These are phyloP conservation scores for Alethe castanea DNA, from an alignment of 2,113 vertebrate genomes.

Conservation along the genomic window DNA sequence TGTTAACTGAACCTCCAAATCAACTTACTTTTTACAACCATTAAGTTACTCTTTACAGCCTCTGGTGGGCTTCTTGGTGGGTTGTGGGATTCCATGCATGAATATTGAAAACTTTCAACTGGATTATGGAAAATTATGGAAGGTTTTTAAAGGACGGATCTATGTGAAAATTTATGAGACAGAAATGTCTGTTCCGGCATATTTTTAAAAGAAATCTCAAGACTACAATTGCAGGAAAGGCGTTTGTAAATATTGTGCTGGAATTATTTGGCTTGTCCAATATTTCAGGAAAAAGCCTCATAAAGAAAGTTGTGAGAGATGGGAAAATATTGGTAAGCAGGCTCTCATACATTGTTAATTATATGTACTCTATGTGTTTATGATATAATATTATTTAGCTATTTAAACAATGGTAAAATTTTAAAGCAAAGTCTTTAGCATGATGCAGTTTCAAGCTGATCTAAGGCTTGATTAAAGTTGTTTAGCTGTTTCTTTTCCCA, in stretches of 20 bases:
- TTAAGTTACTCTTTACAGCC: neutral
- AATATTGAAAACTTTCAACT: neutral
- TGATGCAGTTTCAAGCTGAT: neutral
- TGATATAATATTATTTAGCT: neutral
- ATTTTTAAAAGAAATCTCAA: neutral
- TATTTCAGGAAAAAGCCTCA: neutral
- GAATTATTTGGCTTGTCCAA: conserved; percentile 16
- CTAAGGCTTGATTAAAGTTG: neutral
- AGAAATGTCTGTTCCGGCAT: neutral
- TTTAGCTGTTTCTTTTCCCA: too few relatives aligned
- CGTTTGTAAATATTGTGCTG: neutral
- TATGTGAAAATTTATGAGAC: neutral
- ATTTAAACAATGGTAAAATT: neutral
- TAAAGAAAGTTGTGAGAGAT: neutral
- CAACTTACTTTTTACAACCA: neutral
- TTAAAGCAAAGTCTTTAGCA: neutral
- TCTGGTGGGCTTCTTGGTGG: too few relatives aligned
- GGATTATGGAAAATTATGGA: neutral
- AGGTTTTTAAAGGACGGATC: neutral
- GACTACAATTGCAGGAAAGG: neutral
- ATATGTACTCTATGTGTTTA: neutral
- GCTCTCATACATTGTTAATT: neutral
- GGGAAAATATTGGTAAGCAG: neutral
- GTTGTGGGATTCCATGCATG: neutral
- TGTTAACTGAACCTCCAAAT: neutral